Conservation (phyloP, 1,140 invertebrate genomes). For the Frieseomelitta varia region DNA sequence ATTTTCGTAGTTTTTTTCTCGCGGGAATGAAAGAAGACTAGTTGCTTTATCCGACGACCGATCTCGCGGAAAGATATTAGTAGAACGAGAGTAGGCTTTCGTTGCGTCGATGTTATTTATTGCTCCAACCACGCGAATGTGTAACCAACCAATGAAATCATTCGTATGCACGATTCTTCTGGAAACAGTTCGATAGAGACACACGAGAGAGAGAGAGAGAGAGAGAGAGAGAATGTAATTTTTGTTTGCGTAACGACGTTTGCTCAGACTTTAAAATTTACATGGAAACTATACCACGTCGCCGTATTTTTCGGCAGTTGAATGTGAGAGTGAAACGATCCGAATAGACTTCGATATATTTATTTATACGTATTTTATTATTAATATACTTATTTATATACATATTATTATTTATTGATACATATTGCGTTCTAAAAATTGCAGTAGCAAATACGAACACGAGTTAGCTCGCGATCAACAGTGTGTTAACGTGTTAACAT, state of each 20-base stretch:
- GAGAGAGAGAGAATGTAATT: neutral
- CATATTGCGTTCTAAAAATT: no score
- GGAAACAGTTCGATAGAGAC: neutral
- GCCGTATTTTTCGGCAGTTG: neutral
- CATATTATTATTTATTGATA: no score
- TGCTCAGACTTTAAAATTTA: no score
- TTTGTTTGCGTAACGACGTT: no score
- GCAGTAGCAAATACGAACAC: no score
- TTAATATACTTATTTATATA: no score
- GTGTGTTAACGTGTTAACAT: no score
- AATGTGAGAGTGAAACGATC: no score
- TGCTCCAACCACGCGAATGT: neutral
- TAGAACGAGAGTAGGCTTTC: neutral
- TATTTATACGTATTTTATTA: no score
- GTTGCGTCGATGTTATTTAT: constrained; percentile 13
- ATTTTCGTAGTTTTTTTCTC: neutral
- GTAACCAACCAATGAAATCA: neutral
- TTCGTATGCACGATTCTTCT: neutral
- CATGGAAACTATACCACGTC: constrained; percentile 1
- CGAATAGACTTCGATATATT: no score
- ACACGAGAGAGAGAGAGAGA: no score
- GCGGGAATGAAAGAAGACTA: neutral
- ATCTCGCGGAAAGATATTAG: neutral
- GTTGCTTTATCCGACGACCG: neutral
- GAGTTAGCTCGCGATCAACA: no score